These are phyloP conservation scores for Nestor notabilis DNA, from an alignment of 2,113 vertebrate species.

Conservation along the genomic window DNA sequence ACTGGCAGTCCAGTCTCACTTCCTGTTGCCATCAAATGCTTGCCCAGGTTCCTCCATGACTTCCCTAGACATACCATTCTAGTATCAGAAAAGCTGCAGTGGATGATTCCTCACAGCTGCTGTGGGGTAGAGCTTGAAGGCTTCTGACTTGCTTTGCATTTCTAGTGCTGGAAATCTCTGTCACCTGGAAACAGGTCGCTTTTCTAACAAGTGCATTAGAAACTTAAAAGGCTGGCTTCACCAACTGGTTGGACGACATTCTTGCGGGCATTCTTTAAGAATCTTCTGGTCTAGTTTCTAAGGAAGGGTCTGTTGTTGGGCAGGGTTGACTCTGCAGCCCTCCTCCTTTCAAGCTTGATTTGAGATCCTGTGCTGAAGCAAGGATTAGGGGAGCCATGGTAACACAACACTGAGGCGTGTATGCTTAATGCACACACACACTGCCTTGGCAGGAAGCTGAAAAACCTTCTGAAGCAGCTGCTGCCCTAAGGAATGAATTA, in stretches of 20 bases:
- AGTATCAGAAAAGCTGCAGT: neutral
- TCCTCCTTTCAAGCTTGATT: neutral
- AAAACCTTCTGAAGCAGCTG: neutral
- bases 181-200: neutral
- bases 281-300: neutral
- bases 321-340: neutral
- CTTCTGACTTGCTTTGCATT: neutral
- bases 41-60: neutral
- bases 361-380: neutral
- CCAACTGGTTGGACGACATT: constrained; percentile 50
- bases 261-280: neutral
- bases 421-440: neutral
- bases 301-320: neutral
- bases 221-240: neutral
- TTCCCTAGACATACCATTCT: neutral
- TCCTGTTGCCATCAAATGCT: neutral
- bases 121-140: neutral
- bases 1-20: neutral
- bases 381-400: constrained; percentile 39
- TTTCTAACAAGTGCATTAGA: neutral
- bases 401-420: neutral
- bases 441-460: constrained; percentile 35
- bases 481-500: neutral
- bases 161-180: neutral
- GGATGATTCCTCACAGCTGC: neutral